Evolutionary conservation across 2,888 invertebrate species (phyloP), one percentile per base, ranked within the genome.

Genomic region (Eurois occulta): DNA sequence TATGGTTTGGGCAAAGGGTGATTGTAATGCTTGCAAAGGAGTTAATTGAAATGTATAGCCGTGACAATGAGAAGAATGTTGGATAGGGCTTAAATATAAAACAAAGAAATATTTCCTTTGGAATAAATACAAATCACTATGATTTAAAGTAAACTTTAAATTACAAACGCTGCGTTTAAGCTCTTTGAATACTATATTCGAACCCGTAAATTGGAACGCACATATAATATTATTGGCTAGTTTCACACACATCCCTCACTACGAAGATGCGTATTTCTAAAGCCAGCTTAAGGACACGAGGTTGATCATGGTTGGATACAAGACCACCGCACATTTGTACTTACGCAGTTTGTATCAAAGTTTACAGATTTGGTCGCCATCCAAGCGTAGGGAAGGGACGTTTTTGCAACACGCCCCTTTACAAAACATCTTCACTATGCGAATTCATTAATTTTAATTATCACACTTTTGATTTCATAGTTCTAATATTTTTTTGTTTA

Each of bases 301-400:
- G 32, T 62, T 35, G 21, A 21, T 62, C 32, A 62, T 11, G 62
- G 5, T 62, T 32, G 21, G 21, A 21, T 35, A 35, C 10, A 21
- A 62, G 0, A 32, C n/a, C 41, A 13, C n/a, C 8, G 28, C n/a
- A 4, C 43, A 65, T 41, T 28, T 35, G 41, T 85, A 94, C 95
- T 94, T 78, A 95, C 95, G 90, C 92, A 93, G 80, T 90, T 88
- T 85, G 94, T 90, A 83, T 93, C 91, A 86, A 94, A 94, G 93
- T 91, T 95, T 89, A 95, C 94, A 91, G 92, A 89, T 92, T 94
- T 95, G 87, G 91, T 92, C 93, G 94, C 95, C 96, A 96, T 96
- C 86, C 93, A 93, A 88, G 68, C 88, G 89, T 80, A 87, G 91
- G 90, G 35, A 3, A 35, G 35, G 41, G 89, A 86, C 88, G 81